Conservation (phyloP, 1,140 invertebrate species). For the Venturia canescens region DNA sequence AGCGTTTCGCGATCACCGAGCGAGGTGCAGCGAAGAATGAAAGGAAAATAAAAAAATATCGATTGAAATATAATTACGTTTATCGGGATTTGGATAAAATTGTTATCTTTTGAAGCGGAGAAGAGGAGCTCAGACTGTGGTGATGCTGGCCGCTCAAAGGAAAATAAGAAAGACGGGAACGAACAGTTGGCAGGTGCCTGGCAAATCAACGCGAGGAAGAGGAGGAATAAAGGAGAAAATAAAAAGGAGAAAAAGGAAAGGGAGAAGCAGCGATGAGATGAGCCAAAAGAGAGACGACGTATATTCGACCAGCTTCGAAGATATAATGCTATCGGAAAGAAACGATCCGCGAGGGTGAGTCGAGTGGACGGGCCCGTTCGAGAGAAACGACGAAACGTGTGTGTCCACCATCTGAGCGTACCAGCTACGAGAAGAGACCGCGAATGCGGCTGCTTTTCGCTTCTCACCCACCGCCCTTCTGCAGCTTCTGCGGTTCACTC, state of each 20-base stretch:
- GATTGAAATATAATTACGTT: conserved; percentile 16
- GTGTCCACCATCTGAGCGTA: conserved; percentile 31
- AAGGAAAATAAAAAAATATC: neutral
- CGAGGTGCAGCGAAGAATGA: neutral
- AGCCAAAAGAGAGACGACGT: conserved; percentile 25
- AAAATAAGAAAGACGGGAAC: neutral
- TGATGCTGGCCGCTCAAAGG: neutral
- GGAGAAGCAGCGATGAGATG: conserved; percentile 23
- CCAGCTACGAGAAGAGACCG: conserved; percentile 35
- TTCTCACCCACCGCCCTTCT: neutral
- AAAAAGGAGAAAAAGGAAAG: conserved; percentile 25
- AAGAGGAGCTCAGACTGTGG: neutral
- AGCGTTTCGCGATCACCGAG: neutral
- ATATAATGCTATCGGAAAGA: conserved; percentile 61
- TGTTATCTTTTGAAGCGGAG: conserved; percentile 8
- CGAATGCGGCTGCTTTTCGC: conserved; percentile 18
- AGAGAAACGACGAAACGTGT: conserved; percentile 42
- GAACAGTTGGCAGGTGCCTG: conserved; percentile 34
- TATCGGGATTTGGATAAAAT: conserved; percentile 38
- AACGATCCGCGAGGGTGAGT: conserved; percentile 53
- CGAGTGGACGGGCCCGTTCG: neutral
- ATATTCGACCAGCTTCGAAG: conserved; percentile 16
- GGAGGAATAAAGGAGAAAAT: conserved; percentile 12
- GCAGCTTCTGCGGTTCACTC: conserved; percentile 27
- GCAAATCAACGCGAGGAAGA: conserved; percentile 35